Percentiles rank a stretch among this genome's conserved stretches.
These are phyloP conservation scores for Gymnoscopelus braueri DNA, from an alignment of 2,797 vertebrate genomes.

Conservation along the genomic window DNA sequence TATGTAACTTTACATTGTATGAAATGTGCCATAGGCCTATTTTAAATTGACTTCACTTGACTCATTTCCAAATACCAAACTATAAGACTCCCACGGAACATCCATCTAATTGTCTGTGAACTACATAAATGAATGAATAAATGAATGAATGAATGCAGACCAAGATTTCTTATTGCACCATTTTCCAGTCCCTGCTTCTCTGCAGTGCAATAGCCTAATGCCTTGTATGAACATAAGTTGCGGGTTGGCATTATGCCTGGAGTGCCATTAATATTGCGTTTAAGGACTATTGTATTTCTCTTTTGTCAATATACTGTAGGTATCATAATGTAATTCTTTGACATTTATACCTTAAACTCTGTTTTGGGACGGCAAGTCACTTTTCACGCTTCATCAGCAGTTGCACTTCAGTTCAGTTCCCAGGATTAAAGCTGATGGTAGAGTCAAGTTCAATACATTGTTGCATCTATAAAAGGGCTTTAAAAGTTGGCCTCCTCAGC, in stretches of 20 bases:
- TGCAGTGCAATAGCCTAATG: conserved; percentile 7
- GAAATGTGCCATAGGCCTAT: too few species aligned
- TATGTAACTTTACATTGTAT: too few species aligned
- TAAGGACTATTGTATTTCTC: conserved; percentile 36
- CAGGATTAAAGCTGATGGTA: background rate
- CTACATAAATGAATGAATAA: background rate
- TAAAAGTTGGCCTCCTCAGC: too few species aligned
- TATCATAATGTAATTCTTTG: conserved; percentile 34
- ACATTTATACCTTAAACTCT: conserved; percentile 38
- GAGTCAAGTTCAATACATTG: conserved; percentile 12
- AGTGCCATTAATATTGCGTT: conserved; percentile 45
- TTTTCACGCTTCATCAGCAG: conserved; percentile 44
- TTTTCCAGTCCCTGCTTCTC: background rate
- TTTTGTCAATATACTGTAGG: conserved; percentile 10
- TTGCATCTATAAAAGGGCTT: conserved; percentile 2
- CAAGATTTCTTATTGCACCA: background rate
- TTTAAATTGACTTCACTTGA: too few species aligned
- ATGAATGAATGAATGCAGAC: background rate
- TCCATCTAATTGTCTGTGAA: too few species aligned
- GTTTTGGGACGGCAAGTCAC: conserved; percentile 21
- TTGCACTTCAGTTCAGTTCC: conserved; percentile 15
- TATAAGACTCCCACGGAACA: too few species aligned
- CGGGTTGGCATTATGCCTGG: conserved; percentile 30
- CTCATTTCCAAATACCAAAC: too few species aligned
- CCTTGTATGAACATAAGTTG: conserved; percentile 5